Percentiles rank a stretch among this genome's conserved stretches.
phyloP scores from a whole-genome alignment of 2,797 vertebrate species.

The Poeciliopsis paucimaculata region DNA sequence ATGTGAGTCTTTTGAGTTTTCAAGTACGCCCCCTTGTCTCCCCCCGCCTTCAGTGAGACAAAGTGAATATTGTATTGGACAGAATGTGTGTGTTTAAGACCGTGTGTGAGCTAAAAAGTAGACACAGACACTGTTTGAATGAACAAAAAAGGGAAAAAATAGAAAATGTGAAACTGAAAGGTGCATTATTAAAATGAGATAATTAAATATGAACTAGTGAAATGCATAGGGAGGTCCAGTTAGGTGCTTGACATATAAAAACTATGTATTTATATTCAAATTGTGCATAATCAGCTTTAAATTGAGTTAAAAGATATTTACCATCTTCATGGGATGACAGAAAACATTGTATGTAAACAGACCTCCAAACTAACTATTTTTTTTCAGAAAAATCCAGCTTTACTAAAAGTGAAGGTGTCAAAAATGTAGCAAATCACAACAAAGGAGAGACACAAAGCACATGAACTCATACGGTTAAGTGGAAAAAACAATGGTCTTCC shows the following conservation, averaged over 20 bases:
- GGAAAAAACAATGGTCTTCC: conserved; percentile 52
- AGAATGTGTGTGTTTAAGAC: conserved; percentile 25
- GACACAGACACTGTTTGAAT: conserved; percentile 23
- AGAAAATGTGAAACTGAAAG: conserved; percentile 32
- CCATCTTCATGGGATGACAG: neutral
- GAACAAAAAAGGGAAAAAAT: conserved; percentile 46
- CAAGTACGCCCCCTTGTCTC: conserved; percentile 11
- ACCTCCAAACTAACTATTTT: neutral
- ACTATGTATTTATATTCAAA: neutral
- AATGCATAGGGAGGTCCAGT: neutral
- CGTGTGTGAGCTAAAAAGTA: conserved; percentile 10
- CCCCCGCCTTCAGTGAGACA: conserved; percentile 35
- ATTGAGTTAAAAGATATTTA: neutral
- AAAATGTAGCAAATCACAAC: neutral
- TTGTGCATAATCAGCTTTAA: neutral
- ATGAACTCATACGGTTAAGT: conserved; percentile 2
- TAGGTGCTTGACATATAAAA: neutral
- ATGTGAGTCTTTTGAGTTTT: conserved; percentile 45
- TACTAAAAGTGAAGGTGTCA: neutral
- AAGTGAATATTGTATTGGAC: conserved; percentile 61
- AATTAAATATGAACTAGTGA: neutral
- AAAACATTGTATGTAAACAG: neutral
- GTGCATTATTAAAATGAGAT: conserved; percentile 48
- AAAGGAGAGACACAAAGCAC: neutral
- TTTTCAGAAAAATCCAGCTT: neutral